Percentiles rank a stretch among this genome's conserved stretches.
These are phyloP conservation scores for Diabrotica balteata DNA, from an alignment of 2,888 invertebrate genomes.

Conservation along the genomic window DNA sequence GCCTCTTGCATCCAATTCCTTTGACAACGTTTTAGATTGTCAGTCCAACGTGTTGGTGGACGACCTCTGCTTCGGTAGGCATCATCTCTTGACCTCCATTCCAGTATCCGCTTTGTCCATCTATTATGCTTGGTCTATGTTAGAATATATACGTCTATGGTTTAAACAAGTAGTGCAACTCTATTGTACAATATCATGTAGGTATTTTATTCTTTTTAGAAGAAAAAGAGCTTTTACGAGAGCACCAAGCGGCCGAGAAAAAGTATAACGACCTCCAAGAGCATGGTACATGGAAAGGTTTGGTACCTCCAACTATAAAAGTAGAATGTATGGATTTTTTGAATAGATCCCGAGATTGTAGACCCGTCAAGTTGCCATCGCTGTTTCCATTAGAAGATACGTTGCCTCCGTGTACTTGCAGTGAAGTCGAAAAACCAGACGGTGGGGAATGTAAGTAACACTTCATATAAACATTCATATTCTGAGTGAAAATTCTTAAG, in stretches of 20 bases:
- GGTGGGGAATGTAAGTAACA: slow-evolving; percentile 15
- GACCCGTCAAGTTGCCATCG: slow-evolving; percentile 21
- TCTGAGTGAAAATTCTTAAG: too few species aligned
- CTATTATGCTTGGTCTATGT: too few species aligned
- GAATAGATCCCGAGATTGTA: background rate
- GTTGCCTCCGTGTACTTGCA: slow-evolving; percentile 25
- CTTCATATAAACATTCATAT: too few species aligned
- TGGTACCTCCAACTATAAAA: slow-evolving; percentile 26
- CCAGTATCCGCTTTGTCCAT: too few species aligned
- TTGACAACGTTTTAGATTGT: too few species aligned
- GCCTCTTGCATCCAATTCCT: too few species aligned
- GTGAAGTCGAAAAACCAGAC: slow-evolving; percentile 3
- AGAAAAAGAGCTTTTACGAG: slow-evolving; percentile 38
- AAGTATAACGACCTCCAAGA: slow-evolving; percentile 37
- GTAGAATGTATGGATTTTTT: slow-evolving; percentile 18
- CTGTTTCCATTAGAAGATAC: slow-evolving; percentile 24
- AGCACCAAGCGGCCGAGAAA: slow-evolving; percentile 43
- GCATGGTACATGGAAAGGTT: slow-evolving; percentile 9
- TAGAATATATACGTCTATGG: too few species aligned
- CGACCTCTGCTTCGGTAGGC: too few species aligned
- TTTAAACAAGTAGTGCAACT: too few species aligned
- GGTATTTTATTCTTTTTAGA: slow-evolving; percentile 5
- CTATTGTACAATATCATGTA: too few species aligned
- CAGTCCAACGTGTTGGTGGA: too few species aligned
- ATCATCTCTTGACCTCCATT: too few species aligned